Evolutionary conservation across 2,797 vertebrate genomes (phyloP).

Genomic region (Acanthurus leucopareius): DNA sequence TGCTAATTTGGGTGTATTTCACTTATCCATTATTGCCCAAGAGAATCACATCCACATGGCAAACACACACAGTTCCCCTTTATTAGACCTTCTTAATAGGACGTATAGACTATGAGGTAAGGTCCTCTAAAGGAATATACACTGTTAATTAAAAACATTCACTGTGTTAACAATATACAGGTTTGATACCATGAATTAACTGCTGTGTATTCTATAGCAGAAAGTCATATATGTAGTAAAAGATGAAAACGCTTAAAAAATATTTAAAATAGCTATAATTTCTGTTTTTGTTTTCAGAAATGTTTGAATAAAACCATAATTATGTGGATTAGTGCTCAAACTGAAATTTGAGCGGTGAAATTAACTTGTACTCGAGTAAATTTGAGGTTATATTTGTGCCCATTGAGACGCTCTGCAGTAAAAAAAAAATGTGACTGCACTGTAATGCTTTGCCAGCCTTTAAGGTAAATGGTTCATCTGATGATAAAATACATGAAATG

Average conservation of each 20-base stretch:
- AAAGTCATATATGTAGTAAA: neutral
- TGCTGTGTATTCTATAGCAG: neutral
- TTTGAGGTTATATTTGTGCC: neutral
- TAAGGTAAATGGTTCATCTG: neutral
- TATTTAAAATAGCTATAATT: neutral
- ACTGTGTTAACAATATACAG: neutral
- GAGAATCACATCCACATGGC: neutral
- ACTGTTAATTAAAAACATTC: neutral
- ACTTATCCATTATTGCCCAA: neutral
- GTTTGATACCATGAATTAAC: neutral
- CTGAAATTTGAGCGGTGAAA: neutral
- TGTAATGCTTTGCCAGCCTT: neutral
- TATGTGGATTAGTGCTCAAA: neutral
- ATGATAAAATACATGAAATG: neutral
- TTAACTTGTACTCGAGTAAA: neutral
- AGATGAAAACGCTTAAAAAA: neutral
- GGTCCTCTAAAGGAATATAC: neutral
- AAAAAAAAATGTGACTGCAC: neutral
- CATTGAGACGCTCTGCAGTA: no score
- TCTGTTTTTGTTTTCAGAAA: no score
- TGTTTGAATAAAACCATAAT: neutral
- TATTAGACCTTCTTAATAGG: neutral
- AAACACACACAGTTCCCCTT: constrained; percentile 3
- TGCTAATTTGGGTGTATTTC: neutral
- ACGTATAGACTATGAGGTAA: neutral